These are phyloP conservation scores for Pammene aurita DNA, from an alignment of 2,888 invertebrate genomes.

Conservation along the genomic window DNA sequence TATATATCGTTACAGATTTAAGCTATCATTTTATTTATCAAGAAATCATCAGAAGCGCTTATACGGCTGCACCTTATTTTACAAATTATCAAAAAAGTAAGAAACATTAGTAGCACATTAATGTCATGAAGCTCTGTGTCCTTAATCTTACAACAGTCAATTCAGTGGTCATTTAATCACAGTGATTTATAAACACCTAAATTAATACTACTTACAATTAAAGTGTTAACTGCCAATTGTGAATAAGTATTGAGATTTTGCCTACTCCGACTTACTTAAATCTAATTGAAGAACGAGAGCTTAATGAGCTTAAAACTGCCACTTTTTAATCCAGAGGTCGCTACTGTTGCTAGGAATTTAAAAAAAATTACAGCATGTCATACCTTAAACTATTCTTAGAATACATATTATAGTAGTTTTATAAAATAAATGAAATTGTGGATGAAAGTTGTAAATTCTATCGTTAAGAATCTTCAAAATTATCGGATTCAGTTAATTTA, in stretches of 20 bases:
- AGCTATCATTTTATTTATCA: background rate
- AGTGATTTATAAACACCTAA: conserved; percentile 21
- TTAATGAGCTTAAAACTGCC: background rate
- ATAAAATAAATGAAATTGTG: background rate
- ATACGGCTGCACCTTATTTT: background rate
- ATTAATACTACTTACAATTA: conserved; percentile 5
- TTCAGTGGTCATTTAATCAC: conserved; percentile 26
- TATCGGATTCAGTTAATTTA: no score
- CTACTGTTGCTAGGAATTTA: background rate
- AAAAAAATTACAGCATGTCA: background rate
- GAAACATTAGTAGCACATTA: conserved; percentile 1
- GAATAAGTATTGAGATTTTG: conserved; percentile 15
- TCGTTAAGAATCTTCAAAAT: no score
- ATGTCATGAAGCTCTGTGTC: conserved; percentile 10
- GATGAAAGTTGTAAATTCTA: no score
- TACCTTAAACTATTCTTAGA: no score
- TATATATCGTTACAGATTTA: background rate
- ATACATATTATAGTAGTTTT: no score
- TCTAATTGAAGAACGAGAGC: conserved; percentile 19
- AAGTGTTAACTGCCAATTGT: conserved; percentile 2
- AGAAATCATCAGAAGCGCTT: background rate
- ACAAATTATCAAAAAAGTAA: background rate
- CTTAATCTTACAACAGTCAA: conserved; percentile 22
- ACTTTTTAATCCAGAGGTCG: background rate
- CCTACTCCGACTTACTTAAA: background rate